Base-by-base conservation (phyloP, 2,888 invertebrate genomes). In the Harpagoxenus sublaevis region DNA sequence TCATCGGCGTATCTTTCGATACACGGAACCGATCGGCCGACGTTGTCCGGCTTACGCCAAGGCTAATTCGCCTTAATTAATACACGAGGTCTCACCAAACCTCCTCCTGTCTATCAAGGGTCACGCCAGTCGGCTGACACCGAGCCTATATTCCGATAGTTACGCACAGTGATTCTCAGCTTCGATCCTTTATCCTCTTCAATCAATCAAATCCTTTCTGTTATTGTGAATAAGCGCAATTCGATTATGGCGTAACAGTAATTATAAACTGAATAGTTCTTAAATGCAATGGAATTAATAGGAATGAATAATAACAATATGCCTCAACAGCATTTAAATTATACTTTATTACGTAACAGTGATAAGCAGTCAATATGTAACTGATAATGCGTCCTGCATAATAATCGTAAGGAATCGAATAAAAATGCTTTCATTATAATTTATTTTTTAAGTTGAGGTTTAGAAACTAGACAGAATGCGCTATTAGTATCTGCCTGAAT, bases 61-160 rank as follows among this genome's bases (percentile, higher is more conserved):
- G 88, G 87, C 88, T 93, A 90, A 92, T 92, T 90, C 89, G 89
- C 88, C 90, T 92, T 92, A 93, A 93, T 93, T 93, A 91, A 92
- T 93, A 92, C 92, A 89, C 88, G 88, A 92, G 88, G 88, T 92
- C 89, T 89, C 88, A 89, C 86, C 88, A 88, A 85, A 88, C 87
- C 85, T 91, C 86, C 83, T 86, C 85, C 91, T 89, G 92, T 93
- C 93, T 85, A 89, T 92, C 92, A 93, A 84, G 66, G 84, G 86
- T 92, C 91, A 93, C 91, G 92, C 92, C 85, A 91, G 35, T 83
- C 62, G 53, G 45, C 82, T 83, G 81, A 83, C 62, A 85, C 68
- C 77, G 86, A 82, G 77, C 48, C 48, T 74, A 65, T 79, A 81
- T 77, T 81, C 84, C 31, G 68, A 53, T 66, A 75, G 45, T 84